A percentile compares a stretch with the other conserved stretches of the same genome.
Evolutionary conservation across 2,797 vertebrate genomes (phyloP).

Genomic region (Morelia viridis): DNA sequence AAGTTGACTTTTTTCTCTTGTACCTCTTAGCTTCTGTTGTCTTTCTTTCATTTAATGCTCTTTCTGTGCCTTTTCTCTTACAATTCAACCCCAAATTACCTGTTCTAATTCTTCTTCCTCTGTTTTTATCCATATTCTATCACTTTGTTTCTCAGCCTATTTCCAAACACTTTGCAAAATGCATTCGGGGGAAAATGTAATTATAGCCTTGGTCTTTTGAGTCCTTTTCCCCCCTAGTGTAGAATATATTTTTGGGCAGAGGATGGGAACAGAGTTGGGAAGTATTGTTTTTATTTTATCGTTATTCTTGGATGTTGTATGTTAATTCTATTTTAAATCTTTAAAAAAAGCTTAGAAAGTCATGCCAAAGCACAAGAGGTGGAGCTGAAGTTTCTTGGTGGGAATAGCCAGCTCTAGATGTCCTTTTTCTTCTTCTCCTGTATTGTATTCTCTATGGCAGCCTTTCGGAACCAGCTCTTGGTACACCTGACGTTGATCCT

Average conservation of each 20-base stretch:
- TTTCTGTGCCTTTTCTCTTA: neutral
- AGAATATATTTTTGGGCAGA: neutral
- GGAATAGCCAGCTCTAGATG: too few species aligned
- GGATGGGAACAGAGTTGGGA: neutral
- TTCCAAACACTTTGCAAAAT: neutral
- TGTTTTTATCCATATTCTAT: neutral
- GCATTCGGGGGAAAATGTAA: neutral
- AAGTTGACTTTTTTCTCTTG: neutral
- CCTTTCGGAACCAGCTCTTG: conserved; percentile 70
- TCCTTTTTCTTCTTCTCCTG: neutral
- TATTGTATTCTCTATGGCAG: conserved; percentile 50
- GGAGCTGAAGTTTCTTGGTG: neutral
- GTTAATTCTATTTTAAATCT: neutral
- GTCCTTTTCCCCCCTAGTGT: neutral
- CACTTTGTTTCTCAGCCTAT: neutral
- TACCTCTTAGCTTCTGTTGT: neutral
- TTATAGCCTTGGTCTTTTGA: neutral
- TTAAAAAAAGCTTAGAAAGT: neutral
- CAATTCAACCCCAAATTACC: neutral
- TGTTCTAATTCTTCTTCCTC: neutral
- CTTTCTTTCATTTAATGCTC: neutral
- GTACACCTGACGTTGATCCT: conserved; percentile 72
- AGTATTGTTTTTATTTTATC: neutral
- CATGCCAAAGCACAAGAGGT: neutral
- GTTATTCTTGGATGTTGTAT: neutral